Base-by-base conservation (phyloP, 2,797 vertebrate species). In the Lycodopsis pacificus region DNA sequence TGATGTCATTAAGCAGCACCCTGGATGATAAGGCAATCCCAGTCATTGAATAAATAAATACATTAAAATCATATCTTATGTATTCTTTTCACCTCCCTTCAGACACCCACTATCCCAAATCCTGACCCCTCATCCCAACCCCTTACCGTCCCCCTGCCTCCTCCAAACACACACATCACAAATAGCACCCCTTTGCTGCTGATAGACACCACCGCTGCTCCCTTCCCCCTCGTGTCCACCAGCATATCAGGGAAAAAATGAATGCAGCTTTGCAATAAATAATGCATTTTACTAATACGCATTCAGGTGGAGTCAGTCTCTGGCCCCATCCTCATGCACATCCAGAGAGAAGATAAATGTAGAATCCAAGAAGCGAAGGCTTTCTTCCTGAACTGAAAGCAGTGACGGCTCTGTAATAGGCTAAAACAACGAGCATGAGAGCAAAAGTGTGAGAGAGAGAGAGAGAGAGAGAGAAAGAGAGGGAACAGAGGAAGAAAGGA, bases 221-320 rank as follows among this genome's bases (percentile, higher is more conserved):
- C 86, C 93, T 83, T 77, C 85, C 88, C 87, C 90, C 87, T 81
- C 83, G 66, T 90, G 91, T 94, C 91, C 92, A 91, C 80, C 77
- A 59, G 80, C 88, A 86, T 90, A 91, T 86, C 76, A 78, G 61
- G 6, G 15, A 1, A 70, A 73, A 87, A 85, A 87, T 79, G 83
- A 93, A 94, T 89, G 91, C 88, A 87, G 93, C 90, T 90, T 93
- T 89, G 86, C 89, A 89, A 95, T 95, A 96, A 95, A 95, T 95
- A 95, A 95, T 95, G 93, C 84, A 95, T 95, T 93, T 94, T 80
- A 94, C 92, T 95, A 95, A 96, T 93, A 95, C 87, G 65, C 92
- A 94, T 93, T 93, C 92, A 93, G 91, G 88, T 92, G 87, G 86
- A 94, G 89, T 90, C 88, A 87, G 86, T 92, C 83, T 92, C 86